These are phyloP conservation scores for Psephotus haematonotus DNA, from an alignment of 2,113 vertebrate species.

Conservation along the genomic window DNA sequence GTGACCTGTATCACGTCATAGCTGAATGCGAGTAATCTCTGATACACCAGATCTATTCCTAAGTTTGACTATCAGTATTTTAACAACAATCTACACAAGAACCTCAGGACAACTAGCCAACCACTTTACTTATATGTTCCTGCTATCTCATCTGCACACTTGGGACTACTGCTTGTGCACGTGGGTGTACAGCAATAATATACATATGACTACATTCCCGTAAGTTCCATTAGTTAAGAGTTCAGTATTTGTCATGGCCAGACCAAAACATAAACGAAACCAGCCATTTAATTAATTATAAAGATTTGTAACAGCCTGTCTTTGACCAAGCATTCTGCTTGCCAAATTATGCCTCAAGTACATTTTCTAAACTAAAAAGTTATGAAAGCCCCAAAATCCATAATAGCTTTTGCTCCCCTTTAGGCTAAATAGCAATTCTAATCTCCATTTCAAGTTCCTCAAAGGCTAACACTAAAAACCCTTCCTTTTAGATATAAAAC, in stretches of 20 bases:
- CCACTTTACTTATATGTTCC: background rate
- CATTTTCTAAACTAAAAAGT: background rate
- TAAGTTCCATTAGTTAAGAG: background rate
- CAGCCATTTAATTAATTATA: background rate
- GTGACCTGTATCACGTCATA: background rate
- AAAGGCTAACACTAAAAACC: background rate
- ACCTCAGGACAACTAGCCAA: background rate
- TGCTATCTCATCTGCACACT: slow-evolving; percentile 8
- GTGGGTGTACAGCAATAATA: slow-evolving; percentile 36
- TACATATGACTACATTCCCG: slow-evolving; percentile 31
- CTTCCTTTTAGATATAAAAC: background rate
- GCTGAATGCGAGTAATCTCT: background rate
- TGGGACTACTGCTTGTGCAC: background rate
- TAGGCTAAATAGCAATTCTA: background rate
- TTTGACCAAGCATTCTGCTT: background rate
- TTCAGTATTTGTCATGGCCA: slow-evolving; percentile 8
- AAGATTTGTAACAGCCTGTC: background rate
- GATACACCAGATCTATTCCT: background rate
- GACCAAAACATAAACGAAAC: background rate
- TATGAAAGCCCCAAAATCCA: background rate
- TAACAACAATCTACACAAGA: slow-evolving; percentile 1
- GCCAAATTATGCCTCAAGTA: background rate
- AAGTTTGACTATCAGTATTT: background rate
- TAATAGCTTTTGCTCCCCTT: background rate
- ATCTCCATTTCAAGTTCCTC: background rate